Conservation (phyloP, 2,797 vertebrate genomes). For the Lagorchestes hirsutus region DNA sequence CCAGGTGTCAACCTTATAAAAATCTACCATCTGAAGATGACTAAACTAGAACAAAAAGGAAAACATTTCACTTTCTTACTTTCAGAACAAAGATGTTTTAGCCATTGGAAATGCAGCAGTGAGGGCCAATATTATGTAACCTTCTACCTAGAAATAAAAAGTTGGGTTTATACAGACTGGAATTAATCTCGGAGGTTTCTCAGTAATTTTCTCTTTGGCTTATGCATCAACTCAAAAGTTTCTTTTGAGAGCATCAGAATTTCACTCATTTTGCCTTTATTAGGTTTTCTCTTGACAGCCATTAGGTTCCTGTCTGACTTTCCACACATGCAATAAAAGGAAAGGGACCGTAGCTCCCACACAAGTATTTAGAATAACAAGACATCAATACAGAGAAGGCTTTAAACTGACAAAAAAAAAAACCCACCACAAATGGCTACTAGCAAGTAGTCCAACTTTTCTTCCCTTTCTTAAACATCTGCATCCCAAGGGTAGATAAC, state of each 20-base stretch:
- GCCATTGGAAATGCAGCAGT: not conserved
- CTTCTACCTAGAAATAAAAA: not conserved
- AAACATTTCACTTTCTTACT: not conserved
- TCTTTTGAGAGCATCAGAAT: not conserved
- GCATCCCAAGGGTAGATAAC: not conserved
- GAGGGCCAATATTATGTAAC: not conserved
- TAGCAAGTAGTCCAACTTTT: not conserved
- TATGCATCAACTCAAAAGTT: not conserved
- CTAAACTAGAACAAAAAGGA: not conserved
- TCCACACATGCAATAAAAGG: not conserved
- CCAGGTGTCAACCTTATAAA: not conserved
- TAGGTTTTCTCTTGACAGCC: not conserved
- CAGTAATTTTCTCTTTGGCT: not conserved
- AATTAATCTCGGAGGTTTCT: not conserved
- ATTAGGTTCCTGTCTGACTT: not conserved
- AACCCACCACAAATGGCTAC: not conserved
- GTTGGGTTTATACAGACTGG: not conserved
- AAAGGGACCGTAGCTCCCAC: not conserved
- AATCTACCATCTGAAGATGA: not conserved
- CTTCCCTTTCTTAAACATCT: not conserved
- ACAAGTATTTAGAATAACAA: not conserved
- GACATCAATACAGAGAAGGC: not conserved
- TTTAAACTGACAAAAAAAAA: not conserved
- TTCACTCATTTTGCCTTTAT: not conserved
- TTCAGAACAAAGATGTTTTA: not conserved